Evolutionary conservation across 1,140 invertebrate species (phyloP), one percentile per base, ranked within the genome.

Genomic region (Sipha flava): DNA sequence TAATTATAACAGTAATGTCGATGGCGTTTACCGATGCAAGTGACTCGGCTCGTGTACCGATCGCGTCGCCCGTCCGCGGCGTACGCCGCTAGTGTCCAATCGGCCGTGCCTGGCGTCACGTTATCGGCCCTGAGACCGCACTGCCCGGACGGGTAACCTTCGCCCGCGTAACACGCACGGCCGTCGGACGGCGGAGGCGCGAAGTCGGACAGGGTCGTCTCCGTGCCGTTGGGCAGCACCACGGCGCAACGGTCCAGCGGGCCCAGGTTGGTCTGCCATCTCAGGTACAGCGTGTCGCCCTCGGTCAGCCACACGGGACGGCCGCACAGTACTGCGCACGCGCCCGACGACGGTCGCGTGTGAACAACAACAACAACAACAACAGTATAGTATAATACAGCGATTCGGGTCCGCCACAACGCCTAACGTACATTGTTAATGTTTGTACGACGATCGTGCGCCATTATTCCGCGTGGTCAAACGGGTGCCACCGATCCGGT

Each of bases 251-350:
- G 52, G 37, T 47, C 34, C 49, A 77, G 31, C 49, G 23, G 18
- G 31, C 73, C 73, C n/a, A 77, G 73, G 1, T 21, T 18, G 31
- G 34, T 77, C 14, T 77, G 73, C 73, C 73, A 77, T 54, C 52
- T 59, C 16, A 77, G 26, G 52, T 77, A 57, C 73, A 77, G 73
- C 52, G 73, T 77, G 37, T 77, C 73, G 73, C 73, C 73, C 12
- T 77, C 73, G 52, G 73, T 77, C 73, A 77, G 73, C 49, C 29
- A 40, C 34, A 77, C 73, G 73, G 49, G 52, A 37, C 73, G 73
- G 73, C 52, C 73, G 73, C 73, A 77, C 34, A 59, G 18, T 7
- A 57, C 73, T 77, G 73, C 66, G 43, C 1, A n/a, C 10, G 59
- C 2, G 0, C 26, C 29, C 21, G 31, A n/a, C 37, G 10, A 64